These are phyloP conservation scores for Drosophila conformis DNA, from an alignment of 2,888 invertebrate species.

Conservation along the genomic window DNA sequence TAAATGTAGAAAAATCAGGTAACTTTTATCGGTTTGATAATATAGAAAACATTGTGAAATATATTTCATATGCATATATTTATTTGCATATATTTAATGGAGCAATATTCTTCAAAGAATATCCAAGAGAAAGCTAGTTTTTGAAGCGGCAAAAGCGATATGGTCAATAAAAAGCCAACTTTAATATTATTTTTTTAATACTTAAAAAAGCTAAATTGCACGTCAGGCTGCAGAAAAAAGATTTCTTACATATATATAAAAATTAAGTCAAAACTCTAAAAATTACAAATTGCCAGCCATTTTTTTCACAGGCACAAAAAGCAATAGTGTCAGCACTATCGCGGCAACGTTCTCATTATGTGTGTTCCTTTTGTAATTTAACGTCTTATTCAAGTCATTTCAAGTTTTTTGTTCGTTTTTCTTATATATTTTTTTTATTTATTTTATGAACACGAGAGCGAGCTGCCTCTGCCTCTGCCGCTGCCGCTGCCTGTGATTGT, in stretches of 20 bases:
- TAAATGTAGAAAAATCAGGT: neutral
- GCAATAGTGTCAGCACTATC: conserved; percentile 40
- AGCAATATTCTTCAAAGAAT: neutral
- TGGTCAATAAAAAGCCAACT: neutral
- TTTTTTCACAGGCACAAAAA: conserved; percentile 17
- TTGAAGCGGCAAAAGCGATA: neutral
- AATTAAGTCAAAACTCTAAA: neutral
- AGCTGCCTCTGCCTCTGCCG: conserved; percentile 1
- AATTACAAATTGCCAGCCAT: neutral
- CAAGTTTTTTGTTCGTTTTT: conserved; percentile 40
- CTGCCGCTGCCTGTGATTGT: conserved; percentile 13
- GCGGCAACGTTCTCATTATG: conserved; percentile 51
- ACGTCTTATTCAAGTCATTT: conserved; percentile 76
- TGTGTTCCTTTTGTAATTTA: conserved; percentile 73
- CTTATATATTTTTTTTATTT: conserved; percentile 6
- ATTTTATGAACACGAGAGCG: conserved; percentile 1
- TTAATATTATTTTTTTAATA: too few relatives aligned
- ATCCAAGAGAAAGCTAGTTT: neutral
- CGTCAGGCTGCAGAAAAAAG: neutral
- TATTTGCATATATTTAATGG: neutral
- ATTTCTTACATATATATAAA: neutral
- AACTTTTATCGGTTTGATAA: neutral
- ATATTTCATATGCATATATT: neutral
- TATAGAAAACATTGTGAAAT: neutral
- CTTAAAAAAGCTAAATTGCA: neutral